phyloP scores from a whole-genome alignment of 2,888 invertebrate genomes.

The Lasioglossum oenotherae region DNA sequence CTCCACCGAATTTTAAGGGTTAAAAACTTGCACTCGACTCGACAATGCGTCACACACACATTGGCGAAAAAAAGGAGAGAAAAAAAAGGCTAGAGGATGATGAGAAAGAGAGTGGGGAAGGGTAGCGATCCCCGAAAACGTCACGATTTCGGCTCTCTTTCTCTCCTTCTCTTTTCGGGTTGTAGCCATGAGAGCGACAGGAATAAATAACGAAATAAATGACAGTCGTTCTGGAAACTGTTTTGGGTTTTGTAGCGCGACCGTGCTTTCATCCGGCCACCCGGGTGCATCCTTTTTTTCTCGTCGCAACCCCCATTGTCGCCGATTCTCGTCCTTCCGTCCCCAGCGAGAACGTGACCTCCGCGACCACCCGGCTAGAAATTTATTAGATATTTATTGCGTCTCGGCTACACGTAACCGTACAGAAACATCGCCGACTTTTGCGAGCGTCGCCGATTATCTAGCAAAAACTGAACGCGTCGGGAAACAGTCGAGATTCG shows the following conservation, averaged over 20 bases:
- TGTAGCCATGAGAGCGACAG: slow-evolving; percentile 37
- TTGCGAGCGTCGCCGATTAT: slow-evolving; percentile 14
- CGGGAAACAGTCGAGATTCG: not conserved
- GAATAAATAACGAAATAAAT: slow-evolving; percentile 81
- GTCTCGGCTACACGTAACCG: slow-evolving; percentile 74
- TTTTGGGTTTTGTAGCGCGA: slow-evolving; percentile 83
- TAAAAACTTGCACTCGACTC: slow-evolving; percentile 84
- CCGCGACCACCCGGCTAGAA: slow-evolving; percentile 80
- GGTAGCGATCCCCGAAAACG: slow-evolving; percentile 68
- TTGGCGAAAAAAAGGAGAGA: slow-evolving; percentile 57
- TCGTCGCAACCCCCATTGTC: slow-evolving; percentile 35
- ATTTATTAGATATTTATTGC: slow-evolving; percentile 84
- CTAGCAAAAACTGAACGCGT: not conserved
- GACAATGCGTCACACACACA: slow-evolving; percentile 77
- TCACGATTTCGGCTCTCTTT: slow-evolving; percentile 55
- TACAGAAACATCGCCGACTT: slow-evolving; percentile 67
- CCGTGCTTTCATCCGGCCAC: slow-evolving; percentile 72
- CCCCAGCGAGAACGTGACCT: slow-evolving; percentile 72
- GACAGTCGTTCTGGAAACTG: slow-evolving; percentile 82
- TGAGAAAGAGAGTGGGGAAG: slow-evolving; percentile 61
- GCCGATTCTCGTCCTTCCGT: slow-evolving; percentile 58
- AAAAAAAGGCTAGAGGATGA: slow-evolving; percentile 50
- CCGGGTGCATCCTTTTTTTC: slow-evolving; percentile 50
- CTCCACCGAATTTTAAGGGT: slow-evolving; percentile 81
- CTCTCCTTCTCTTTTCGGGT: slow-evolving; percentile 10